A percentile compares a stretch with the other conserved stretches of the same genome.
These are phyloP conservation scores for Eledone cirrhosa DNA, from an alignment of 2,888 invertebrate species.

Conservation along the genomic window DNA sequence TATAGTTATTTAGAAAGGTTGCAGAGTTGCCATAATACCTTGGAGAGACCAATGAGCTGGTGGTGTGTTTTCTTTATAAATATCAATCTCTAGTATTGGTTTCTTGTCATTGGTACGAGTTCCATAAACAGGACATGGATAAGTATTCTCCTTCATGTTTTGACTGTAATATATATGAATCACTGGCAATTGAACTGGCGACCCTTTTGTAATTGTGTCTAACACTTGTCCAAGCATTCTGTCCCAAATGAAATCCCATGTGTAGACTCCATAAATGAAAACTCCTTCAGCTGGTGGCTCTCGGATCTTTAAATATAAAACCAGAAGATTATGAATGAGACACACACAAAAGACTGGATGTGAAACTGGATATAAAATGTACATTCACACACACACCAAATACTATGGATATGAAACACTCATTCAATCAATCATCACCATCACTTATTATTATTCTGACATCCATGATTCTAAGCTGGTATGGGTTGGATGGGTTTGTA, in stretches of 20 bases:
- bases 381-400: no score
- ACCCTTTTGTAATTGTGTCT: conserved; percentile 60
- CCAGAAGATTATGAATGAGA: background rate
- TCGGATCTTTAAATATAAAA: conserved; percentile 53
- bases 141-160: conserved; percentile 63
- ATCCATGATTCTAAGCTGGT: no score
- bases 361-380: no score
- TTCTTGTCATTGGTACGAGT: conserved; percentile 54
- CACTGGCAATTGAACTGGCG: conserved; percentile 61
- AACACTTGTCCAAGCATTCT: conserved; percentile 64
- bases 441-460: no score
- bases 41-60: conserved; percentile 63
- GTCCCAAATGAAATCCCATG: conserved; percentile 67
- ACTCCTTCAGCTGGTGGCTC: conserved; percentile 67
- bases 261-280: conserved; percentile 65
- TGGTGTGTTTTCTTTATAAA: conserved; percentile 59
- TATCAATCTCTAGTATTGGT: conserved; percentile 63
- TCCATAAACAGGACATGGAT: conserved; percentile 64
- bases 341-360: no score
- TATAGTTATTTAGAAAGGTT: conserved; percentile 55
- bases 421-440: no score
- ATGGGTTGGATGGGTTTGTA: no score
- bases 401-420: no score
- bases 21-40: conserved; percentile 63
- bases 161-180: conserved; percentile 64